A percentile compares a stretch with the other conserved stretches of the same genome.
phyloP scores from a whole-genome alignment of 2,797 vertebrate genomes.

The Sus cebifrons region DNA sequence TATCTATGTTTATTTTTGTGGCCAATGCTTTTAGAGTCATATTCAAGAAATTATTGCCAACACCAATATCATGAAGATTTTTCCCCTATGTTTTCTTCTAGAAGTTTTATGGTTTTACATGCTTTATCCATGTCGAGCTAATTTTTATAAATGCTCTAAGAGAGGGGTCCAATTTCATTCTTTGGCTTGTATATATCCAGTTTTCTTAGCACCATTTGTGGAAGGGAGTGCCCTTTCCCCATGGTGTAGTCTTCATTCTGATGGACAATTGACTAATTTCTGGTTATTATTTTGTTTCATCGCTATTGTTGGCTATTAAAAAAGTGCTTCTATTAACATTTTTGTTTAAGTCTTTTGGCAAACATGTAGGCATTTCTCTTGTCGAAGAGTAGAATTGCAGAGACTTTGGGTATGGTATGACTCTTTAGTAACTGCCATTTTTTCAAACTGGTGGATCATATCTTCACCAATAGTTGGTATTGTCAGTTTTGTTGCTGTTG shows the following conservation, averaged over 20 bases:
- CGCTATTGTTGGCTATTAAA: background rate
- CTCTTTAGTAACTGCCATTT: background rate
- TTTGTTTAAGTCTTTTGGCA: background rate
- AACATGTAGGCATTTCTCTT: background rate
- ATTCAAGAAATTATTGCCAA: background rate
- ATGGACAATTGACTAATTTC: background rate
- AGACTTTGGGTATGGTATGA: background rate
- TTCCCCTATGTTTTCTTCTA: background rate
- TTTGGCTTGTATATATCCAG: background rate
- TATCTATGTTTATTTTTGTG: background rate
- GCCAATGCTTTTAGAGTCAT: background rate
- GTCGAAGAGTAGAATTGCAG: background rate
- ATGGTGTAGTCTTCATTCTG: background rate
- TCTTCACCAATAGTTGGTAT: background rate
- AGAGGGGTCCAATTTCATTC: background rate
- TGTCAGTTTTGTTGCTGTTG: background rate
- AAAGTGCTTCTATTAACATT: background rate
- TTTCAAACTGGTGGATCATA: background rate
- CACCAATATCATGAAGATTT: background rate
- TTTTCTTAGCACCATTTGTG: background rate
- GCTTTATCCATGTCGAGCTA: background rate
- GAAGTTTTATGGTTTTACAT: background rate
- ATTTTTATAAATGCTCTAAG: background rate
- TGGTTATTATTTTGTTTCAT: background rate
- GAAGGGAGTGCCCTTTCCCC: background rate